phyloP scores from a whole-genome alignment of 2,888 invertebrate genomes.

The Sympetrum striolatum region DNA sequence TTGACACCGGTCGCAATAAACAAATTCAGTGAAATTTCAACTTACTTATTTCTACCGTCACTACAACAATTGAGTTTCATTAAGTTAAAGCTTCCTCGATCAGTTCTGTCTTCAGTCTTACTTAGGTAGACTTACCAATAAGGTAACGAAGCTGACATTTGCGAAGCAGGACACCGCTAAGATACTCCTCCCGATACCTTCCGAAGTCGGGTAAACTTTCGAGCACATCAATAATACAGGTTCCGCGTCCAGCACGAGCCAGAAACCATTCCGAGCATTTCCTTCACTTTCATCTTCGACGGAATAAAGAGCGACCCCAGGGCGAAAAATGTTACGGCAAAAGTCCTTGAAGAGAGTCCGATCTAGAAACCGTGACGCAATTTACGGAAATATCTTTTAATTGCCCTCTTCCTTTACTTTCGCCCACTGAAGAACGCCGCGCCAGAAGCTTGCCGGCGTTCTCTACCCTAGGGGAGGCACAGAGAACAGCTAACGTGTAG shows the following conservation, averaged over 20 bases:
- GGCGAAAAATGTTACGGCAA: neutral
- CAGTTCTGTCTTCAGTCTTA: too few species aligned
- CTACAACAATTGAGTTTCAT: too few species aligned
- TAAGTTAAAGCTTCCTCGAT: too few species aligned
- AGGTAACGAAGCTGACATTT: too few species aligned
- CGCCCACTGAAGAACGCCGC: neutral
- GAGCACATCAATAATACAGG: neutral
- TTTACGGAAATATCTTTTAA: neutral
- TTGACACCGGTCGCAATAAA: too few species aligned
- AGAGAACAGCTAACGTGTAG: too few species aligned
- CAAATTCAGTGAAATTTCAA: too few species aligned
- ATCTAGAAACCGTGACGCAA: neutral
- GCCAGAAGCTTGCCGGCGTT: too few species aligned
- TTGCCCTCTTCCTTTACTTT: neutral
- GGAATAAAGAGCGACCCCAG: neutral
- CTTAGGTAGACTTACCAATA: too few species aligned
- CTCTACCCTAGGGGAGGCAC: too few species aligned
- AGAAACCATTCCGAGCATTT: neutral
- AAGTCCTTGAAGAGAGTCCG: neutral
- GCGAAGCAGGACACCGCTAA: too few species aligned
- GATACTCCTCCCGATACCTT: neutral
- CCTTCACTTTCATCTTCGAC: neutral
- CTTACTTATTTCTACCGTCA: too few species aligned
- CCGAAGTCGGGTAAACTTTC: neutral
- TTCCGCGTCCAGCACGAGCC: neutral